Conservation (phyloP, 2,113 vertebrate genomes). For the Indri indri region DNA sequence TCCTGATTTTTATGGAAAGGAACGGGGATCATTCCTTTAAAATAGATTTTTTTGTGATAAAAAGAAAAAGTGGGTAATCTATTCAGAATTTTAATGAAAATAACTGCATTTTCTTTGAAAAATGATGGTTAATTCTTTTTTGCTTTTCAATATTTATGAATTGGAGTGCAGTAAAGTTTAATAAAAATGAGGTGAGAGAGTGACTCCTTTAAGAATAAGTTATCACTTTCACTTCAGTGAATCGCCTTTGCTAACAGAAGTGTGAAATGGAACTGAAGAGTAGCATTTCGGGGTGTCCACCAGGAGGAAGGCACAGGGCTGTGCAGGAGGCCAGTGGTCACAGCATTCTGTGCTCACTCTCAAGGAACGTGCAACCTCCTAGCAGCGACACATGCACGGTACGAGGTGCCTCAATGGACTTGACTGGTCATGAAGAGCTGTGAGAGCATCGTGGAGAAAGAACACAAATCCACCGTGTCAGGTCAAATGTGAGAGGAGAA, state of each 20-base stretch:
- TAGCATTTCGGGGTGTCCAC: background rate
- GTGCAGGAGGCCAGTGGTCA: background rate
- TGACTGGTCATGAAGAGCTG: background rate
- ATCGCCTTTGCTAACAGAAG: background rate
- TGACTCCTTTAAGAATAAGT: background rate
- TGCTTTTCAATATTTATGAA: slow-evolving; percentile 3
- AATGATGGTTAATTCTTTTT: background rate
- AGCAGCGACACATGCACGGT: background rate
- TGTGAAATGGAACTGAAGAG: background rate
- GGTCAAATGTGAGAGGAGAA: background rate
- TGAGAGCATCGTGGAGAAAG: background rate
- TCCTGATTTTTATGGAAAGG: background rate
- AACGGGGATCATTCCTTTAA: background rate
- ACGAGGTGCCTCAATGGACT: background rate
- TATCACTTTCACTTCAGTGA: background rate
- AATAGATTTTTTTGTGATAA: background rate
- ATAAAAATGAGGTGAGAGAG: background rate
- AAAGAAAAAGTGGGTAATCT: background rate
- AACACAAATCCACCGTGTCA: background rate
- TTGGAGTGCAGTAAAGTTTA: background rate
- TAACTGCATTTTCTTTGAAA: background rate
- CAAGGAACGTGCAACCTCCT: background rate
- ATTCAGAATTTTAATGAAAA: background rate
- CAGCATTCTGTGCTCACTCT: background rate
- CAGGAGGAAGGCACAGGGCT: background rate